Conservation (phyloP, 1,140 invertebrate genomes). For the Drosophila sturtevanti region DNA sequence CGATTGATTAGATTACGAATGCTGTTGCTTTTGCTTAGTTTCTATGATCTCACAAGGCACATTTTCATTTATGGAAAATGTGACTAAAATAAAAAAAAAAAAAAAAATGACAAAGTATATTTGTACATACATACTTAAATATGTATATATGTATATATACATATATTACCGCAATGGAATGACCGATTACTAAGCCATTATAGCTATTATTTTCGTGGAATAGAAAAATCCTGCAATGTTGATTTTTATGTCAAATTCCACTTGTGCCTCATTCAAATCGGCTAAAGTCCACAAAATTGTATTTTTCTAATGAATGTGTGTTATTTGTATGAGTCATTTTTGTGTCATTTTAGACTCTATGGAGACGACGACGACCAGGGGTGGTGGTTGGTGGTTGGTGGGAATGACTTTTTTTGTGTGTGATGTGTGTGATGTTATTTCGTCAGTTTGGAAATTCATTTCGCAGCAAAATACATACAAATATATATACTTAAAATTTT, state of each 20-base stretch:
- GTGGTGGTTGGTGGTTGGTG: too few relatives aligned
- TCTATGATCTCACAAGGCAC: slow-evolving; percentile 1
- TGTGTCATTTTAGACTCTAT: too few relatives aligned
- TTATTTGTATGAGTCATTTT: neutral
- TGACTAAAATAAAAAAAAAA: too few relatives aligned
- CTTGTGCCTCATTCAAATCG: neutral
- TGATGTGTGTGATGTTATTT: neutral
- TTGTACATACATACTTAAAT: too few relatives aligned
- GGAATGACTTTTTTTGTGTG: too few relatives aligned
- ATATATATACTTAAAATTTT: too few relatives aligned
- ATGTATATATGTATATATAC: neutral
- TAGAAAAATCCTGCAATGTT: slow-evolving; percentile 1
- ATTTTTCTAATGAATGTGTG: slow-evolving; percentile 5
- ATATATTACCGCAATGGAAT: neutral
- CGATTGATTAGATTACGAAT: slow-evolving; percentile 8
- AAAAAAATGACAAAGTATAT: neutral
- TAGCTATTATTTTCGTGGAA: neutral
- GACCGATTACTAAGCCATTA: neutral
- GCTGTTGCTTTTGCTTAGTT: neutral
- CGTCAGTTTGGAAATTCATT: neutral
- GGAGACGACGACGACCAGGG: neutral
- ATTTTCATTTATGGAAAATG: neutral
- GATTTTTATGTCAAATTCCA: neutral
- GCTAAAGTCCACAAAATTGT: neutral
- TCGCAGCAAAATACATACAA: too few relatives aligned